These are phyloP conservation scores for Steinernema khuongi DNA, from an alignment of 1,140 invertebrate genomes.

Conservation along the genomic window DNA sequence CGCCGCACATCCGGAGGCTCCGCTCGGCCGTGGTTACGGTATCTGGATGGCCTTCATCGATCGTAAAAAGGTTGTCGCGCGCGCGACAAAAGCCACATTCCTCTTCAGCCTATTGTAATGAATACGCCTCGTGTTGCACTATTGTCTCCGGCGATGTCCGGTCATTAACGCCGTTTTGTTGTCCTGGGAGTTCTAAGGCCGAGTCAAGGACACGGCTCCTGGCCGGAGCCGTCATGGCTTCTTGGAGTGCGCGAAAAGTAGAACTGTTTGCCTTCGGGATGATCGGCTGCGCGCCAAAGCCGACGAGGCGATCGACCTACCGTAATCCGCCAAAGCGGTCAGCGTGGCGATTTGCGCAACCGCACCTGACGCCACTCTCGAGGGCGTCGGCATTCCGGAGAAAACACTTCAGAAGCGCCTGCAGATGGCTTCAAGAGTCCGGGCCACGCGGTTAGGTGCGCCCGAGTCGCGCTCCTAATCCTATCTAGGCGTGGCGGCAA, in stretches of 20 bases:
- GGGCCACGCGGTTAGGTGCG: neutral
- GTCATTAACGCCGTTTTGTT: neutral
- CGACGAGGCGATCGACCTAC: neutral
- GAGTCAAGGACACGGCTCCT: slow-evolving; percentile 1
- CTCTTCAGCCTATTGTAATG: neutral
- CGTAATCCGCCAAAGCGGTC: neutral
- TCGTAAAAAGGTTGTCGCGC: slow-evolving; percentile 5
- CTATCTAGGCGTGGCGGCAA: neutral
- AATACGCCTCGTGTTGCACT: neutral
- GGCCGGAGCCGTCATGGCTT: neutral
- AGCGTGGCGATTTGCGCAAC: neutral
- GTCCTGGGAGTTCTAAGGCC: neutral
- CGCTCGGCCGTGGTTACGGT: neutral
- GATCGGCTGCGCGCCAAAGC: neutral
- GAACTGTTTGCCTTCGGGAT: neutral
- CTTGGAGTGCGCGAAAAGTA: neutral
- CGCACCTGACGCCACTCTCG: slow-evolving; percentile 4
- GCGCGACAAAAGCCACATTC: neutral
- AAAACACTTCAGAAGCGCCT: neutral
- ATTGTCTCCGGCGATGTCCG: neutral
- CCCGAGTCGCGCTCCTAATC: neutral
- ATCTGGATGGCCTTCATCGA: neutral
- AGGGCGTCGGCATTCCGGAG: neutral
- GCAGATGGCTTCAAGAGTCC: neutral
- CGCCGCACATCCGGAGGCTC: neutral